These are phyloP conservation scores for Pantherophis vulpinus DNA, from an alignment of 2,797 vertebrate species.

Conservation along the genomic window DNA sequence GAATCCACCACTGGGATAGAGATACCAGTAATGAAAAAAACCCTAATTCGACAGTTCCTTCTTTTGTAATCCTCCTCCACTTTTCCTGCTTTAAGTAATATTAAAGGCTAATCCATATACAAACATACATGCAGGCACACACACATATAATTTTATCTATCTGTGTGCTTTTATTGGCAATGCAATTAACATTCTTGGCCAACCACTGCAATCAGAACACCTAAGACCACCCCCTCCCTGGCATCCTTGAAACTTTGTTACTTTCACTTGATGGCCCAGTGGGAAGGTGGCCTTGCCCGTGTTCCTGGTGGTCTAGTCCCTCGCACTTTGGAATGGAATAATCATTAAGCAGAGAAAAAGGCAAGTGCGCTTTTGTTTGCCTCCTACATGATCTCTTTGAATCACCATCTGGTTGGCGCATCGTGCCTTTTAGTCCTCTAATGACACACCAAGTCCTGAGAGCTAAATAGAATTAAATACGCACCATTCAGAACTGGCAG, in stretches of 20 bases:
- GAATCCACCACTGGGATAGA: no score
- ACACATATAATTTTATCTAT: neutral
- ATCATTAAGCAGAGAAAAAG: neutral
- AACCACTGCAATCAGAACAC: neutral
- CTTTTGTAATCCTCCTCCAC: neutral
- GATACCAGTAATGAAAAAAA: neutral
- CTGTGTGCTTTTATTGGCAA: neutral
- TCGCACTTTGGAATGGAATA: neutral
- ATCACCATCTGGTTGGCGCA: slow-evolving; percentile 1
- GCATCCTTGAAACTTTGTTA: neutral
- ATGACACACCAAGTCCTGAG: slow-evolving; percentile 26
- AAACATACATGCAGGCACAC: neutral
- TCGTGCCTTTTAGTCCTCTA: neutral
- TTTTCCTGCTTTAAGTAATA: neutral
- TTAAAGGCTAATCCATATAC: neutral
- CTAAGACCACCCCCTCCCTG: neutral
- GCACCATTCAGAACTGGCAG: neutral
- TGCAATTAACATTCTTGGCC: neutral
- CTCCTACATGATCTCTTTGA: slow-evolving; percentile 39
- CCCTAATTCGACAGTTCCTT: neutral
- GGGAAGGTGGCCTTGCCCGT: neutral
- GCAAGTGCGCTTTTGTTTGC: slow-evolving; percentile 21
- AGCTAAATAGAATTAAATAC: neutral
- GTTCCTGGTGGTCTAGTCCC: neutral
- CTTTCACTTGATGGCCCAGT: rapidly evolving